A percentile compares a stretch with the other conserved stretches of the same genome.
phyloP scores from a whole-genome alignment of 2,113 vertebrate genomes.

The Mugil cephalus region DNA sequence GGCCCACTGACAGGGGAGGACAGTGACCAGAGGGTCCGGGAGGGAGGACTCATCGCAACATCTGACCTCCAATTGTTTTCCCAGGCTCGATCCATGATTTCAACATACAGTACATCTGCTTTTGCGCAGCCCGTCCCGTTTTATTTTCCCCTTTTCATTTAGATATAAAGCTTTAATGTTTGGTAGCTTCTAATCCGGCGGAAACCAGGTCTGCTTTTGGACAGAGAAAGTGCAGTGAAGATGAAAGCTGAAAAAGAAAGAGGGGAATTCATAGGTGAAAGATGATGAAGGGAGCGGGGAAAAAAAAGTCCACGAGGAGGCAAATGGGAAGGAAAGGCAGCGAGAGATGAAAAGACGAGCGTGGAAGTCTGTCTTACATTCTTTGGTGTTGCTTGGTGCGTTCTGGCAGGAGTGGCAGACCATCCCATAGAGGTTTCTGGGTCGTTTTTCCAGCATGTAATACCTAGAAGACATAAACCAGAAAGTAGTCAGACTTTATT shows the following conservation, averaged over 20 bases:
- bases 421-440: slow-evolving; percentile 95
- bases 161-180: slow-evolving; percentile 23
- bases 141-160: slow-evolving; percentile 49
- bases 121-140: slow-evolving; percentile 21
- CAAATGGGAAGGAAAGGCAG: neutral
- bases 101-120: slow-evolving; percentile 43
- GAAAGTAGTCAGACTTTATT: neutral
- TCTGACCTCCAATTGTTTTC: slow-evolving; percentile 41
- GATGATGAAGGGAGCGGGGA: neutral
- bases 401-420: slow-evolving; percentile 96
- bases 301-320: neutral
- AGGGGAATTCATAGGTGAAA: slow-evolving; percentile 14
- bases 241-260: slow-evolving; percentile 11
- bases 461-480: slow-evolving; percentile 83
- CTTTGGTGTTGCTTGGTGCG: slow-evolving; percentile 93
- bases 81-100: slow-evolving; percentile 38
- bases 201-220: slow-evolving; percentile 7
- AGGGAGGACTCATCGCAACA: slow-evolving; percentile 23
- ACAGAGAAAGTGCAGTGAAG: slow-evolving; percentile 17
- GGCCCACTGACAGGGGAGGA: slow-evolving; percentile 11
- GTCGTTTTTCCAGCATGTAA: slow-evolving; percentile 95
- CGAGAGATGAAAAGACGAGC: neutral
- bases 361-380: slow-evolving; percentile 89
- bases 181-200: slow-evolving; percentile 22
- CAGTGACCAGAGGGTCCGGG: slow-evolving; percentile 33